Conservation (phyloP, 2,888 invertebrate genomes). For the Drosophila dives region DNA sequence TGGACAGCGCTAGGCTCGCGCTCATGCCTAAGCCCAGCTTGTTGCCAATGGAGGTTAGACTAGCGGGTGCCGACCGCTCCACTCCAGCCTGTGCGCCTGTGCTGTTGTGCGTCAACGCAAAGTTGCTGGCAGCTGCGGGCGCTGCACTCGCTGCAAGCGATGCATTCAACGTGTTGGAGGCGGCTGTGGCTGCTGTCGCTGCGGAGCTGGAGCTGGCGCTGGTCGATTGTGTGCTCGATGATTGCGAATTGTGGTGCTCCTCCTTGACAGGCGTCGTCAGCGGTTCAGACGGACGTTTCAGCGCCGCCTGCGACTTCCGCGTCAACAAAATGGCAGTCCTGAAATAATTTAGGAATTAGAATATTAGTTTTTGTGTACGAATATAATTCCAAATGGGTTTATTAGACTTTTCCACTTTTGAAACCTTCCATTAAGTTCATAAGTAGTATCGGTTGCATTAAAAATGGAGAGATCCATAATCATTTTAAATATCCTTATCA, state of each 20-base stretch:
- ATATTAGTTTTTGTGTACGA: background rate
- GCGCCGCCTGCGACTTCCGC: slow-evolving; percentile 88
- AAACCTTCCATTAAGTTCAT: background rate
- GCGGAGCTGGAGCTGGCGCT: slow-evolving; percentile 60
- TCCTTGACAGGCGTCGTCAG: slow-evolving; percentile 80
- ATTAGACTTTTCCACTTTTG: background rate
- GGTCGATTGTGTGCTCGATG: slow-evolving; percentile 69
- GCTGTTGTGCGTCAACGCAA: slow-evolving; percentile 67
- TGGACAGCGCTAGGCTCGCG: slow-evolving; percentile 58
- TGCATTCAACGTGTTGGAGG: slow-evolving; percentile 61
- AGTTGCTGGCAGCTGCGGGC: slow-evolving; percentile 46
- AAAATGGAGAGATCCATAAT: background rate
- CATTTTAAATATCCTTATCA: background rate
- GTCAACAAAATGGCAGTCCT: slow-evolving; percentile 92
- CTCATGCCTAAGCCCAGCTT: slow-evolving; percentile 67
- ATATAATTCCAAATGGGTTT: background rate
- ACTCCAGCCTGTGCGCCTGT: slow-evolving; percentile 54
- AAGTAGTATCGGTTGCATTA: background rate
- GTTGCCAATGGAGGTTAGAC: slow-evolving; percentile 67
- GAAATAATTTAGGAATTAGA: background rate
- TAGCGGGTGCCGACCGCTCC: slow-evolving; percentile 56
- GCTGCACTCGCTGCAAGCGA: slow-evolving; percentile 49
- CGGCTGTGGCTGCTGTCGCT: slow-evolving; percentile 64
- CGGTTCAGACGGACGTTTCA: slow-evolving; percentile 84
- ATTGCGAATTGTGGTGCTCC: slow-evolving; percentile 77